A percentile compares a stretch with the other conserved stretches of the same genome.
Evolutionary conservation across 2,888 invertebrate species (phyloP).

Genomic region (Andrena bucephala): DNA sequence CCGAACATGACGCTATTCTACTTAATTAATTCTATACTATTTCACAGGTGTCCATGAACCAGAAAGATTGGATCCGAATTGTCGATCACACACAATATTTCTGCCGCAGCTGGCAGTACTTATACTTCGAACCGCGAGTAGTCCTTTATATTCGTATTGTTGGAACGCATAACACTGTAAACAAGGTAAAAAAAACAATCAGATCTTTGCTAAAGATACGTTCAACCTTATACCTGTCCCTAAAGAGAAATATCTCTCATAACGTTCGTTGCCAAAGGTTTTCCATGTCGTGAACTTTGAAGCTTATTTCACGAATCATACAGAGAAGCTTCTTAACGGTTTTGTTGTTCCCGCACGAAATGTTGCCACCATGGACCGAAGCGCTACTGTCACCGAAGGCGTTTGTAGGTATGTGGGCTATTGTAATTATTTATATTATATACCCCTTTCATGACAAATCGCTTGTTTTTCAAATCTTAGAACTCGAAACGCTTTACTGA

Average conservation of each 20-base stretch:
- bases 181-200: constrained; percentile 88
- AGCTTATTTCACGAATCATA: constrained; percentile 92
- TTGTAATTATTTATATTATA: background rate
- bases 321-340: constrained; percentile 91
- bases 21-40: constrained; percentile 29
- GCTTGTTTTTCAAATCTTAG: constrained; percentile 84
- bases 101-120: constrained; percentile 98
- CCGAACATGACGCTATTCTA: constrained; percentile 12
- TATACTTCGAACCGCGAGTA: constrained; percentile 96
- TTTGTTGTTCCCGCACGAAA: constrained; percentile 94
- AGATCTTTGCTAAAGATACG: background rate
- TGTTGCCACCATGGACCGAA: constrained; percentile 95
- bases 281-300: constrained; percentile 98
- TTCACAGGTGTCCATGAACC: constrained; percentile 93
- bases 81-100: constrained; percentile 96
- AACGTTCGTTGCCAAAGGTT: constrained; percentile 85
- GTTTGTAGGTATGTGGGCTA: constrained; percentile 88
- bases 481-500: constrained; percentile 96
- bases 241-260: background rate
- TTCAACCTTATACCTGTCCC: background rate
- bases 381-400: constrained; percentile 98
- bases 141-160: constrained; percentile 93
- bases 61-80: constrained; percentile 97
- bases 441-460: constrained; percentile 12
- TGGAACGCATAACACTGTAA: constrained; percentile 98